Evolutionary conservation across 2,888 invertebrate genomes (phyloP).

Genomic region (Hyles lineata): DNA sequence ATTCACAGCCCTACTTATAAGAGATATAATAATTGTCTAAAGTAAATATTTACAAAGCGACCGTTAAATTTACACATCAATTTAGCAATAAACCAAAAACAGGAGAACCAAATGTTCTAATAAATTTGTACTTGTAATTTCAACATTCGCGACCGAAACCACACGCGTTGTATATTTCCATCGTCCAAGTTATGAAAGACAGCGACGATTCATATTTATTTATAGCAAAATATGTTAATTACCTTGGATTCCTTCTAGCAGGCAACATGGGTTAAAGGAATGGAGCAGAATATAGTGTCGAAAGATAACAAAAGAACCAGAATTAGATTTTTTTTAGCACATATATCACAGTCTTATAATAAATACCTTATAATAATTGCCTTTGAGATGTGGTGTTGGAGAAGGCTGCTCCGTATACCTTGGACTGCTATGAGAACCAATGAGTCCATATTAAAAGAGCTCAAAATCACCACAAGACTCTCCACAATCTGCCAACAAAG

Average conservation of each 20-base stretch:
- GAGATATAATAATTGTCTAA: neutral
- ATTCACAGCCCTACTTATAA: neutral
- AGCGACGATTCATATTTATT: neutral
- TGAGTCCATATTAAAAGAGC: too few species aligned
- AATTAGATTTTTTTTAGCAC: too few species aligned
- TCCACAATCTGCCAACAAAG: too few species aligned
- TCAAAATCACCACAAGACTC: too few species aligned
- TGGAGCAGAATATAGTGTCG: too few species aligned
- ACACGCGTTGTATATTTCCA: conserved; percentile 57
- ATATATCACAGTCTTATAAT: too few species aligned
- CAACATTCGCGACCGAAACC: conserved; percentile 68
- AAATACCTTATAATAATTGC: too few species aligned
- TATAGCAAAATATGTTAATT: neutral
- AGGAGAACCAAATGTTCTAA: conserved; percentile 59
- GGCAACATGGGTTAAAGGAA: too few species aligned
- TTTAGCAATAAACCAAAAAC: conserved; percentile 36
- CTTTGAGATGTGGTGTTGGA: too few species aligned
- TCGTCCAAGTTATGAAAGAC: conserved; percentile 47
- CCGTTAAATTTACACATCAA: conserved; percentile 38
- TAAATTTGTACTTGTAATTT: conserved; percentile 71
- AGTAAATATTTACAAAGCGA: conserved; percentile 9
- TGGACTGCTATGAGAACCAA: too few species aligned
- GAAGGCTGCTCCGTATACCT: too few species aligned
- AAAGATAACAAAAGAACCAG: too few species aligned
- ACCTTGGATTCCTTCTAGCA: neutral